Base-by-base conservation (phyloP, 2,888 invertebrate genomes). In the Rosalia funebris region DNA sequence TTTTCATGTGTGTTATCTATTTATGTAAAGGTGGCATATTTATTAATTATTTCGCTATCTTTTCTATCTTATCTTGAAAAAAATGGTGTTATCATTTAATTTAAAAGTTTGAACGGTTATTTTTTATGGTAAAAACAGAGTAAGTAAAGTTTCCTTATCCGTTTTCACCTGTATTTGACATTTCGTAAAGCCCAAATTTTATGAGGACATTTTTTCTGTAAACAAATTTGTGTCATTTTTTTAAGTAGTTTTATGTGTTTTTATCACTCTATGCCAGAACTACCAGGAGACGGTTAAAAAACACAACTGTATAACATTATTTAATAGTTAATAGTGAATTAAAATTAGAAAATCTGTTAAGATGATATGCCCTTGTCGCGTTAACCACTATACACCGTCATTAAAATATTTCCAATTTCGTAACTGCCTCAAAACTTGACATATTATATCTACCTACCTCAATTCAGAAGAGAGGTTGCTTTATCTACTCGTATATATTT, bases 81-180 rank as follows among this genome's bases (percentile, higher is more conserved):
- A 60, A 62, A 62, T 65, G 62, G 62, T 62, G 62, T 62, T 55
- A 62, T 62, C 60, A 58, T 60, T 37, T 58, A 44, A 60, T 60
- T 45, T 56, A 25, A 65, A 48, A 55, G 52, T 58, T 44, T 62
- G 57, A 62, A 14, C 48, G 34, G 44, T 17, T 32, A 42, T 32
- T 17, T 42, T 32, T 42, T 42, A 53, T 42, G 42, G 53, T 53
- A 53, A 53, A 37, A 31, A 42, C 53, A 53, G 53, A 53, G 53
- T 53, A 53, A 53, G 53, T 53, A 53, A 31, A 48, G 11, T 19
- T 57, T 44, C 25, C 19, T 25, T 16, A 42, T 44, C 48, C 57
- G 56, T 62, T 65, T 65, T 61, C 62, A 57, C 57, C 61, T 53
- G 59, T 48, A 55, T 62, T 62, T 65, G 65, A 65, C 65, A 62